Percentiles rank a stretch among this genome's conserved stretches.
phyloP scores from a whole-genome alignment of 2,888 invertebrate genomes.

The Anoncus sp. region DNA sequence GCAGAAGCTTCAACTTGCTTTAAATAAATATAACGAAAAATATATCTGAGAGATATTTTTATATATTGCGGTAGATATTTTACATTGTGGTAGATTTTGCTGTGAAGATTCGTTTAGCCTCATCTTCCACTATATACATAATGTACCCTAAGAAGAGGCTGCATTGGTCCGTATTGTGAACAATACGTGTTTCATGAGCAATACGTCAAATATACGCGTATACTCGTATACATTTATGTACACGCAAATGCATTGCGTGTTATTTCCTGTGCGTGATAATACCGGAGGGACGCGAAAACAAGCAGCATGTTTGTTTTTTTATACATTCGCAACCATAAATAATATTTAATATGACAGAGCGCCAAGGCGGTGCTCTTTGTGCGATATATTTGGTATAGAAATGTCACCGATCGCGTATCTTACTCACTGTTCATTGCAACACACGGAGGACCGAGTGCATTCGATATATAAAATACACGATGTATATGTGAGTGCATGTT shows the following conservation, averaged over 20 bases:
- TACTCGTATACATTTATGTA: not conserved
- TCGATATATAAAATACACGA: slow-evolving; percentile 10
- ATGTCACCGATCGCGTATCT: slow-evolving; percentile 82
- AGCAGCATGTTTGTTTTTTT: slow-evolving; percentile 67
- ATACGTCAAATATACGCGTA: not conserved
- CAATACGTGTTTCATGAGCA: slow-evolving; percentile 36
- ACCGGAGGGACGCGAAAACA: slow-evolving; percentile 22
- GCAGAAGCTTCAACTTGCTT: no score
- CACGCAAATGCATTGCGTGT: not conserved
- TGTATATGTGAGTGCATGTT: slow-evolving; percentile 13
- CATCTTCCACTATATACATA: not conserved
- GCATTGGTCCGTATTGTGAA: slow-evolving; percentile 41
- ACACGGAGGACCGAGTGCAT: slow-evolving; percentile 27
- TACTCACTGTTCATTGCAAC: slow-evolving; percentile 58
- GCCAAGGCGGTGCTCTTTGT: slow-evolving; percentile 78
- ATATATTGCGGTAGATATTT: not conserved
- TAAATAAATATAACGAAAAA: not conserved
- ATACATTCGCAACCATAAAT: slow-evolving; percentile 78
- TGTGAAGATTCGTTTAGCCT: not conserved
- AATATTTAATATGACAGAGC: slow-evolving; percentile 82
- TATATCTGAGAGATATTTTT: not conserved
- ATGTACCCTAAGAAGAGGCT: slow-evolving; percentile 14
- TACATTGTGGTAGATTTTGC: not conserved
- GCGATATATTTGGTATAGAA: slow-evolving; percentile 82
- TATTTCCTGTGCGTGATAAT: slow-evolving; percentile 34